Base-by-base conservation (phyloP, 2,797 vertebrate genomes). In the Macropus fuliginosus region DNA sequence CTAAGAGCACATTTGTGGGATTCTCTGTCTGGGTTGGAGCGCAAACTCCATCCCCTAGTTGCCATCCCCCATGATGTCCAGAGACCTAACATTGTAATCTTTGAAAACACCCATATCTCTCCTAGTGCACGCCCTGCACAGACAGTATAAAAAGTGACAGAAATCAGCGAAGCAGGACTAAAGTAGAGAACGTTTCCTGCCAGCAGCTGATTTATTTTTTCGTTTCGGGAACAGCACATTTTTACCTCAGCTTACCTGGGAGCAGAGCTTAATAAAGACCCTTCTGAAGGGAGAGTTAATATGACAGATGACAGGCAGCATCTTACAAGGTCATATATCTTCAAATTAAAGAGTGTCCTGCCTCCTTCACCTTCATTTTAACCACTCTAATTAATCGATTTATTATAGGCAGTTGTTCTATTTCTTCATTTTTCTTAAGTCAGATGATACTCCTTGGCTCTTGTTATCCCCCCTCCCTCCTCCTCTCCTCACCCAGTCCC, bases 21-120 rank as follows among this genome's bases (percentile, higher is more conserved):
- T 87, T 11, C 74, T 87, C 21, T 10, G 40, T 81, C 40, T 87
- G 74, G 74, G 21, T 28, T 87, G 74, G 9, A 46, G 40, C 27
- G 21, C 6, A 87, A 50, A 81, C 40, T n/a, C 24, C 40, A 24
- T 13, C 40, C 74, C 40, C n/a, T 6, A 81, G 52, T 9, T 81
- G 18, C 40, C 74, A 50, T 28, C 74, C 40, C 10, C 40, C 40
- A 28, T 3, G 40, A 87, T 27, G 74, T 46, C 40, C 74, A 50
- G 40, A 87, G 21, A 50, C 40, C 40, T 46, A 87, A 50, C 74
- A 87, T 28, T 87, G 40, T 46, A 27, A 27, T 87, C 40, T 87
- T 98, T 97, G 97, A 98, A 98, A 98, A 98, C 95, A 97, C 97
- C 98, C 96, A 97, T 98, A 97, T 95, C 92, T 98, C 98, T 98